phyloP scores from a whole-genome alignment of 2,888 invertebrate species.

The Tipula unca region DNA sequence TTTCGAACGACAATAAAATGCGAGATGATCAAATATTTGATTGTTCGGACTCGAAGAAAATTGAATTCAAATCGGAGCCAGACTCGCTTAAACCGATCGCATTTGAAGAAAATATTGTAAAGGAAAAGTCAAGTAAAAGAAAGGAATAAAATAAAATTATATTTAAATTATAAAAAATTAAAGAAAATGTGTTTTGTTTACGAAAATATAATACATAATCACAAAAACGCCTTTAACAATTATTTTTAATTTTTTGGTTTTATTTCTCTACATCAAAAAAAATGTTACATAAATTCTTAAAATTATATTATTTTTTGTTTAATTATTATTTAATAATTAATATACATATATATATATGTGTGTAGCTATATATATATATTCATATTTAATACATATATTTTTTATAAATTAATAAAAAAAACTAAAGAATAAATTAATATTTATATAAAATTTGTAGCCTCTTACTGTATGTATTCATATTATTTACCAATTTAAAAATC shows the following conservation, averaged over 20 bases:
- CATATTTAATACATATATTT: slow-evolving; percentile 14
- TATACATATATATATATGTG: no score
- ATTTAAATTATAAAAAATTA: background rate
- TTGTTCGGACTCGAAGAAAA: background rate
- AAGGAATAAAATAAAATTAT: slow-evolving; percentile 15
- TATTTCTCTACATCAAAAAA: slow-evolving; percentile 16
- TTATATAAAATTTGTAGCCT: slow-evolving; percentile 4
- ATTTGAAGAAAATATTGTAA: background rate
- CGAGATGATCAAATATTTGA: background rate
- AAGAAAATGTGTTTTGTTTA: background rate
- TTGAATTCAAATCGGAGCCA: background rate
- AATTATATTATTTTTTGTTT: background rate
- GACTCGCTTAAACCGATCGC: background rate
- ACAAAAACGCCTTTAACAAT: background rate
- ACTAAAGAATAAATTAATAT: background rate
- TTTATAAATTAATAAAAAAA: slow-evolving; percentile 1
- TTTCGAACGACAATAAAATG: slow-evolving; percentile 27
- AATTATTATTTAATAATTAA: background rate
- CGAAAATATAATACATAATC: background rate
- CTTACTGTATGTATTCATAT: background rate
- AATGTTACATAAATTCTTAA: background rate
- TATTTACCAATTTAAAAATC: background rate
- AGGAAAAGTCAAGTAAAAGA: background rate
- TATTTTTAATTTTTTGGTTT: background rate
- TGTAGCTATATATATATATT: slow-evolving; percentile 9